Conservation (phyloP, 2,888 invertebrate species). For the Cremastinae sp. region DNA sequence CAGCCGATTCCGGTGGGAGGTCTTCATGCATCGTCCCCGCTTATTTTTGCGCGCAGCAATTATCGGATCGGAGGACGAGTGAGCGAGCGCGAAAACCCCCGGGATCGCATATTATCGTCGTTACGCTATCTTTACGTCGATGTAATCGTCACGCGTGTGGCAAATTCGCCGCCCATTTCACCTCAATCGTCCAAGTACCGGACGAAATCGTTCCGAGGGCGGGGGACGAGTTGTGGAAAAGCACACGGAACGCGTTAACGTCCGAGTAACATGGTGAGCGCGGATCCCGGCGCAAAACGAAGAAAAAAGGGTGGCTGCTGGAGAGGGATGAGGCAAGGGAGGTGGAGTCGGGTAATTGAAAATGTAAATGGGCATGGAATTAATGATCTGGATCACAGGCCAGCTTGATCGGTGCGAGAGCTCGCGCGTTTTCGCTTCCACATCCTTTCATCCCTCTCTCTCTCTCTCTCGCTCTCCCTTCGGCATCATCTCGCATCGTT, state of each 20-base stretch:
- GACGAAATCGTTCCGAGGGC: conserved; percentile 1
- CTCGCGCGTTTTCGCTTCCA: conserved; percentile 40
- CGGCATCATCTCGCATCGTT: conserved; percentile 3
- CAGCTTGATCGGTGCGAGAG: conserved; percentile 46
- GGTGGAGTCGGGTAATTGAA: conserved; percentile 68
- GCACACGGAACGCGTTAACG: conserved; percentile 28
- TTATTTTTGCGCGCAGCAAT: conserved; percentile 56
- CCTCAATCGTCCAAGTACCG: conserved; percentile 1
- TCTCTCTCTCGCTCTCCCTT: conserved; percentile 7
- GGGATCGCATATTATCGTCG: conserved; percentile 37
- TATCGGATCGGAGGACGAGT: conserved; percentile 14
- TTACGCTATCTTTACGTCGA: conserved; percentile 62
- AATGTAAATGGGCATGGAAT: conserved; percentile 72
- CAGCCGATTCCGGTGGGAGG: conserved; percentile 24
- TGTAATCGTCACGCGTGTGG: conserved; percentile 59
- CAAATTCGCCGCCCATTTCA: conserved; percentile 53
- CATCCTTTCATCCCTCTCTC: neutral
- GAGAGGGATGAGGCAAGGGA: neutral
- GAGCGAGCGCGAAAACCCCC: no score
- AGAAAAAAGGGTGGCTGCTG: conserved; percentile 10
- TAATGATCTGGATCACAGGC: conserved; percentile 67
- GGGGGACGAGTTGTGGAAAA: conserved; percentile 24
- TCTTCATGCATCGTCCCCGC: conserved; percentile 22
- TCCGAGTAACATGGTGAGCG: conserved; percentile 32
- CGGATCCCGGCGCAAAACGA: conserved; percentile 29